Conservation (phyloP, 2,888 invertebrate genomes). For the Falcaria lacertinaria region DNA sequence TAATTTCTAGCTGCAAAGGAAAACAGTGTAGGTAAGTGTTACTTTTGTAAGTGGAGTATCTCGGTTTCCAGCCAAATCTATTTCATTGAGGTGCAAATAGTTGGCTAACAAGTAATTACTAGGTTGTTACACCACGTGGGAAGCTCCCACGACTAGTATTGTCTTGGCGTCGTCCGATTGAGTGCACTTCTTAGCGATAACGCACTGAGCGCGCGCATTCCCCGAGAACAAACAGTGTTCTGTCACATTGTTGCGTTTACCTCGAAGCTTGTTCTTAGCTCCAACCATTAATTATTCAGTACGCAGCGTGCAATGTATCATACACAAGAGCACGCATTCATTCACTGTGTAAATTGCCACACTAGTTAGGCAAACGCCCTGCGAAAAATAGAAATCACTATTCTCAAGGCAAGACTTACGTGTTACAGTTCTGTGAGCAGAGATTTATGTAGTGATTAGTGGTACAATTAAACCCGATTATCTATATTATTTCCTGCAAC, state of each 20-base stretch:
- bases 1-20: no score
- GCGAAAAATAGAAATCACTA: constrained; percentile 55
- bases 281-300: constrained; percentile 34
- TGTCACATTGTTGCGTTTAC: constrained; percentile 41
- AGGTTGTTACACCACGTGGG: constrained; percentile 53
- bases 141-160: constrained; percentile 59
- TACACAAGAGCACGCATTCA: constrained; percentile 27
- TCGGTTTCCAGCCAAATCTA: background rate
- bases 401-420: constrained; percentile 62
- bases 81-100: constrained; percentile 39
- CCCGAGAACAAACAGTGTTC: constrained; percentile 35
- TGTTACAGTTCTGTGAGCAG: constrained; percentile 51
- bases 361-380: constrained; percentile 52
- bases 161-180: constrained; percentile 38
- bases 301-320: constrained; percentile 36
- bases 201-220: constrained; percentile 37
- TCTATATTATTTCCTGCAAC: constrained; percentile 53
- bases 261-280: constrained; percentile 28
- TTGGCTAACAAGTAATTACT: constrained; percentile 60
- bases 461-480: constrained; percentile 53
- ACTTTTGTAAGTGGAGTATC: background rate
- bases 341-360: constrained; percentile 33
- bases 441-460: constrained; percentile 51
- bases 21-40: constrained; percentile 1
- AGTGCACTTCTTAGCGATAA: constrained; percentile 59